A percentile compares a stretch with the other conserved stretches of the same genome.
Conservation (phyloP, 2,888 invertebrate species). For the Campoplex capitator region DNA sequence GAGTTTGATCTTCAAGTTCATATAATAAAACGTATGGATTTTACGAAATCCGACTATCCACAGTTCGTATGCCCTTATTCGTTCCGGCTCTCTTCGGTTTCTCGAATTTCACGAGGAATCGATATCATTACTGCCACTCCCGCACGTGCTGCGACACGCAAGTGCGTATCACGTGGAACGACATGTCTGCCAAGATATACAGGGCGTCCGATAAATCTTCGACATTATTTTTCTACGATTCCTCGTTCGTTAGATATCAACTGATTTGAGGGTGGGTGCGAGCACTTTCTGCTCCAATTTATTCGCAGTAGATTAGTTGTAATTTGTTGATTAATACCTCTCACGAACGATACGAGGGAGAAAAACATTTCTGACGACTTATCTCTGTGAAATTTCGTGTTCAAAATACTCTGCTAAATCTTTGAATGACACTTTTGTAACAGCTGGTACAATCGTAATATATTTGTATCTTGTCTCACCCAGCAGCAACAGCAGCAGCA, state of each 20-base stretch:
- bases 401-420: not conserved
- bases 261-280: not conserved
- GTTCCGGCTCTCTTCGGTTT: slow-evolving; percentile 39
- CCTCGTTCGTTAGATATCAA: not conserved
- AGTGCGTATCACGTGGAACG: slow-evolving; percentile 66
- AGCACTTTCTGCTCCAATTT: not conserved
- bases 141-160: slow-evolving; percentile 65
- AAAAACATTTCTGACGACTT: not conserved
- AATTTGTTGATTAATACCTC: not conserved
- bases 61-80: slow-evolving; percentile 15
- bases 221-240: not conserved
- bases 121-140: slow-evolving; percentile 68
- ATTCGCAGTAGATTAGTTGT: not conserved
- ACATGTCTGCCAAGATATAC: slow-evolving; percentile 5
- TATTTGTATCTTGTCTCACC: not conserved
- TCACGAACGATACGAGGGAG: not conserved
- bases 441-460: not conserved
- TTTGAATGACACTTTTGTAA: not conserved
- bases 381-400: not conserved
- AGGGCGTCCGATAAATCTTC: not conserved
- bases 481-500: not conserved
- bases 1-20: slow-evolving; percentile 33
- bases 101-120: slow-evolving; percentile 74
- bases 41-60: slow-evolving; percentile 15
- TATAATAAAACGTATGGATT: slow-evolving; percentile 37